Evolutionary conservation across 2,797 vertebrate species (phyloP).

Genomic region (Cebuella pygmaea): DNA sequence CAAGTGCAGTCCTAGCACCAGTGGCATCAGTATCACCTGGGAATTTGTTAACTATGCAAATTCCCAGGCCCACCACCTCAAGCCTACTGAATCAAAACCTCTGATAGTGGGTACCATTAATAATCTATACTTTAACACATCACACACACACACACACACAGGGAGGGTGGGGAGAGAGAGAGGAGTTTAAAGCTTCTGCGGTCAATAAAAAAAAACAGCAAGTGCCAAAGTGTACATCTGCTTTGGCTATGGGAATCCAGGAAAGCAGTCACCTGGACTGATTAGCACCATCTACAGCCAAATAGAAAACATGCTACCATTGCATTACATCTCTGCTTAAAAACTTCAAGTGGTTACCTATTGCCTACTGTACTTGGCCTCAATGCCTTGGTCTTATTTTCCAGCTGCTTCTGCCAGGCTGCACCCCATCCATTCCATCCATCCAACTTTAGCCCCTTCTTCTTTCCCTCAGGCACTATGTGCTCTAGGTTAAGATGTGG

Average conservation of each 20-base stretch:
- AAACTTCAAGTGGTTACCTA: not conserved
- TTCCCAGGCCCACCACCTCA: not conserved
- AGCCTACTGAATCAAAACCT: not conserved
- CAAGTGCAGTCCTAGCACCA: not conserved
- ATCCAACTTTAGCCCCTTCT: not conserved
- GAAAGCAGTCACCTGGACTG: not conserved
- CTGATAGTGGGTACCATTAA: not conserved
- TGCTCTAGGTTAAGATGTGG: not conserved
- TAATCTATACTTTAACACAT: not conserved
- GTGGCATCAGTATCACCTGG: not conserved
- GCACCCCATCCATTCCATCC: not conserved
- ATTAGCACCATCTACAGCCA: not conserved
- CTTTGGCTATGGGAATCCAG: not conserved
- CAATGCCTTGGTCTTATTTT: not conserved
- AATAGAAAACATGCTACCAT: not conserved
- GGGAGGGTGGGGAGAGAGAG: too few relatives aligned
- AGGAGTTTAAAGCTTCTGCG: not conserved
- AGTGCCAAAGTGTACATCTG: not conserved
- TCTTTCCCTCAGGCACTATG: not conserved
- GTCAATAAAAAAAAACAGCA: slow-evolving; percentile 11
- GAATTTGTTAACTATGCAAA: slow-evolving; percentile 44
- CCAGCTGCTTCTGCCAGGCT: not conserved
- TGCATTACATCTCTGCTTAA: not conserved
- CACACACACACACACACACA: not conserved
- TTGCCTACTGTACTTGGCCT: not conserved